Base-by-base conservation (phyloP, 2,797 vertebrate species). In the Myripristis jacobus region DNA sequence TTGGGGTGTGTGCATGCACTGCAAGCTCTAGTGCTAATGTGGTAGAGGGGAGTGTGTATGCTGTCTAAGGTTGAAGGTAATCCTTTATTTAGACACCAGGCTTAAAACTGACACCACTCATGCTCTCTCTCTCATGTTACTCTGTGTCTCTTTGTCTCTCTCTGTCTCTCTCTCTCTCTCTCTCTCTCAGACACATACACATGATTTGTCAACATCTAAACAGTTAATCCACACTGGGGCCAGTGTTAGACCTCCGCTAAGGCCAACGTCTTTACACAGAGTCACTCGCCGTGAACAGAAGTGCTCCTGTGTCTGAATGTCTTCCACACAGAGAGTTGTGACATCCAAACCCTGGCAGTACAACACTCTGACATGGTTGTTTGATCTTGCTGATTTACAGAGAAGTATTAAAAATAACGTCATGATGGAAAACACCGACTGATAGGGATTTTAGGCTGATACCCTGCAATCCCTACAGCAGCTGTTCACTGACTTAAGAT, bases 11-110 rank as follows among this genome's bases (percentile, higher is more conserved):
- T 55, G 47, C 41, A 55, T 31, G 55, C 60, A 61, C 44, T 24
- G 2, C 31, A 21, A 44, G 43, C 34, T 25, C 19, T 51, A 8
- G 73, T 77, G 75, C 67, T 86, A 80, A 84, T 58, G 70, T 66
- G 77, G 65, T 65, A 68, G 65, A n/a, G 59, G 48, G 29, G 65
- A 24, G 62, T 12, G 68, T 51, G 38, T 59, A 56, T 61, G 71
- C 73, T 80, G 74, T 74, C 61, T 79, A 75, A 82, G 70, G 75
- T 78, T 85, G 73, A 80, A 77, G 77, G 70, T 87, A 85, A 87
- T 83, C 65, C 87, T 89, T 88, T 83, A 91, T 87, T 89, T 90
- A 87, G 87, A 87, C 70, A 66, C 38, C 21, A 57, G 68, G 21
- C 57, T 82, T 62, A 77, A 52, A 85, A 73, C 31, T 81, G 85